A percentile compares a stretch with the other conserved stretches of the same genome.
These are phyloP conservation scores for Rhea pennata DNA, from an alignment of 2,113 vertebrate species.

Conservation along the genomic window DNA sequence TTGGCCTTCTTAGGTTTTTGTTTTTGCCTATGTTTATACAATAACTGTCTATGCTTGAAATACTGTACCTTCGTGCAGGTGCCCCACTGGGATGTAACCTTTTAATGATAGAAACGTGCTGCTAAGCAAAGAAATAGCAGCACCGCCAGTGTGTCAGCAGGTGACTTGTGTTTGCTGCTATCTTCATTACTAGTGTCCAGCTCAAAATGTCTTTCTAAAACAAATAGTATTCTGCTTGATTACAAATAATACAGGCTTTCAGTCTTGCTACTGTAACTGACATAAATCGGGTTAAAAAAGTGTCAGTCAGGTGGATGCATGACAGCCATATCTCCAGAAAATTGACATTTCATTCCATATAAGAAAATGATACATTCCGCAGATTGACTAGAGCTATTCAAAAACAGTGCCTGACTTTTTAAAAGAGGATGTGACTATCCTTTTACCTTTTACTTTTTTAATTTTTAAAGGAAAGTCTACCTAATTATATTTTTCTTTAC, in stretches of 20 bases:
- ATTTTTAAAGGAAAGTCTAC: background rate
- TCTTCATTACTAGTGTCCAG: background rate
- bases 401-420: background rate
- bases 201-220: background rate
- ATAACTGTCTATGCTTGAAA: background rate
- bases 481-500: background rate
- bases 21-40: background rate
- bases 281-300: background rate
- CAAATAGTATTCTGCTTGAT: conserved; percentile 20
- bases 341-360: background rate
- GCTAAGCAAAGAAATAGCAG: background rate
- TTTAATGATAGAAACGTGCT: background rate
- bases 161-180: background rate
- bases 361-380: background rate
- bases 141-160: background rate
- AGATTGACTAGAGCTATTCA: background rate
- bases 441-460: background rate
- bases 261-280: conserved; percentile 16
- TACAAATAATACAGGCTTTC: conserved; percentile 44
- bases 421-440: background rate
- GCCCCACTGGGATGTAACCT: background rate
- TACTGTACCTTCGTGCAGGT: background rate
- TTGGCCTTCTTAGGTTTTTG: rapidly evolving
- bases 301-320: conserved; percentile 12
- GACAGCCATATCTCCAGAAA: background rate